Conservation (phyloP, 2,888 invertebrate genomes). For the Euclidia mi region DNA sequence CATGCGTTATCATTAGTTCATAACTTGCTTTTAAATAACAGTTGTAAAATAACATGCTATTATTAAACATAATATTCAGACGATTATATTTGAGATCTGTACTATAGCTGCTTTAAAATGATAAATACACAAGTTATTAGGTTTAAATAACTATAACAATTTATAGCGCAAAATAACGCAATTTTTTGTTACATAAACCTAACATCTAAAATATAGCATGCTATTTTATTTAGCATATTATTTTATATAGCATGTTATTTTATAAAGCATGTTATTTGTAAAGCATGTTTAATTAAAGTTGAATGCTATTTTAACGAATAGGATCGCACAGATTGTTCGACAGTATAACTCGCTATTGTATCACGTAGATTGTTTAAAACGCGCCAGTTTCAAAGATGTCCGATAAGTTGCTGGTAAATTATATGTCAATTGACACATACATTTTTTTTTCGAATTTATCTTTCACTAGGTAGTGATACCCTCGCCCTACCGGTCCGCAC, state of each 20-base stretch:
- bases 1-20: neutral
- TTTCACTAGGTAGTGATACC: too few relatives aligned
- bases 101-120: too few relatives aligned
- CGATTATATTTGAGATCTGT: too few relatives aligned
- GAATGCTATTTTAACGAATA: conserved; percentile 1
- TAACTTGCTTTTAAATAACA: neutral
- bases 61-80: too few relatives aligned
- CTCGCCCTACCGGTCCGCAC: conserved; percentile 6
- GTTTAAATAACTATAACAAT: too few relatives aligned
- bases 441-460: too few relatives aligned
- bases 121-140: too few relatives aligned
- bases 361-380: neutral
- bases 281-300: conserved; percentile 11
- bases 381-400: too few relatives aligned
- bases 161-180: neutral
- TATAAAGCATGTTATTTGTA: too few relatives aligned
- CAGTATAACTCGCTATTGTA: neutral
- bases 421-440: too few relatives aligned
- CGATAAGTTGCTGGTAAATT: too few relatives aligned
- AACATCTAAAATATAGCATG: neutral
- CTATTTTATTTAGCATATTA: neutral
- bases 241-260: neutral
- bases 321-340: conserved; percentile 5
- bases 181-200: neutral
- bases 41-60: neutral